Evolutionary conservation across 2,888 invertebrate species (phyloP).

Genomic region (Dromius quadrimaculatus): DNA sequence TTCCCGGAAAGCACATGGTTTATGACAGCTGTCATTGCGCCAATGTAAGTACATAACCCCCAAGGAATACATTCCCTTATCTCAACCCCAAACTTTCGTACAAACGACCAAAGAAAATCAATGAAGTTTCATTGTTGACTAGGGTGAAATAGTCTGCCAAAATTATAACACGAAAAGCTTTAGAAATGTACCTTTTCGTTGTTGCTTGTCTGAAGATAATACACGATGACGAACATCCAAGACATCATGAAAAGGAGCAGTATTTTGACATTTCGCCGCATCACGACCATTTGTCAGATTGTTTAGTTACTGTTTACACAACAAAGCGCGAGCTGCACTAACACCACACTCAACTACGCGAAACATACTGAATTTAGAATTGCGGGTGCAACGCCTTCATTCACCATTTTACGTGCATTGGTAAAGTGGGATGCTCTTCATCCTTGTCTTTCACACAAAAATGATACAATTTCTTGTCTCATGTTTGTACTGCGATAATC

Average conservation of each 20-base stretch:
- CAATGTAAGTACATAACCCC: slow-evolving; percentile 1
- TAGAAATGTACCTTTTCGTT: slow-evolving; percentile 68
- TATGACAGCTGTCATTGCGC: slow-evolving; percentile 35
- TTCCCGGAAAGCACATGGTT: slow-evolving; percentile 23
- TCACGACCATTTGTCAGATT: slow-evolving; percentile 58
- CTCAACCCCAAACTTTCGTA: not conserved
- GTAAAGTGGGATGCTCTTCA: slow-evolving; percentile 41
- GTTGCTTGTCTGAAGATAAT: slow-evolving; percentile 72
- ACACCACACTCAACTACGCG: slow-evolving; percentile 22
- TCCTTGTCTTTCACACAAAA: slow-evolving; percentile 37
- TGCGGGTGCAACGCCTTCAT: slow-evolving; percentile 41
- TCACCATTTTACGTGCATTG: slow-evolving; percentile 45
- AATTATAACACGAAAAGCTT: slow-evolving; percentile 18
- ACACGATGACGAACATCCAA: slow-evolving; percentile 76
- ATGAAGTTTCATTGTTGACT: slow-evolving; percentile 38
- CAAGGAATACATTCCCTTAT: not conserved
- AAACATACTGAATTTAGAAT: slow-evolving; percentile 44
- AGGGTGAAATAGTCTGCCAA: slow-evolving; percentile 23
- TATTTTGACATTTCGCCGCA: slow-evolving; percentile 75
- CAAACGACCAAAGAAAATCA: slow-evolving; percentile 34
- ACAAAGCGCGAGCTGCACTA: slow-evolving; percentile 30
- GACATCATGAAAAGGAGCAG: slow-evolving; percentile 72
- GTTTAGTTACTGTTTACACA: slow-evolving; percentile 46
- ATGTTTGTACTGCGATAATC: slow-evolving; percentile 17
- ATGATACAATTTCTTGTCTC: slow-evolving; percentile 1